phyloP scores from a whole-genome alignment of 2,797 vertebrate species.

The Pogoniulus pusillus region DNA sequence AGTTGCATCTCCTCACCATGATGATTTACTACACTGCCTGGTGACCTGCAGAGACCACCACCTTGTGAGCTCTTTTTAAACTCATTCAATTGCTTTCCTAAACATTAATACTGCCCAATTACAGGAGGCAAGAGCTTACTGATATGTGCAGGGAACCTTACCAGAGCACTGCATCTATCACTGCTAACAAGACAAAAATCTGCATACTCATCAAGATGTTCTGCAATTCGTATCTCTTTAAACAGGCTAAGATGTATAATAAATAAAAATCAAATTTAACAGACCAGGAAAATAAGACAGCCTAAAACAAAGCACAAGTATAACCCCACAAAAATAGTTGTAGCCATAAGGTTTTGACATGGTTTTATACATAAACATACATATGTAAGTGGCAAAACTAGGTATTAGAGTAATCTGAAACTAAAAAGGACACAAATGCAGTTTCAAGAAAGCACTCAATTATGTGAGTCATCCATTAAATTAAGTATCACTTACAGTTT shows the following conservation, averaged over 20 bases:
- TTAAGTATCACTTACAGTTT: not conserved
- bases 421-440: not conserved
- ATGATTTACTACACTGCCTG: not conserved
- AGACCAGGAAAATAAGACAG: not conserved
- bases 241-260: not conserved
- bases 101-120: not conserved
- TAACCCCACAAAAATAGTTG: not conserved
- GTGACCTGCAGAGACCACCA: constrained; percentile 17
- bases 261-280: not conserved
- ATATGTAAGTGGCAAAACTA: not conserved
- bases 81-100: not conserved
- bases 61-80: constrained; percentile 26
- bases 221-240: not conserved
- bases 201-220: not conserved
- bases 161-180: not conserved
- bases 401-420: not conserved
- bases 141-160: not conserved
- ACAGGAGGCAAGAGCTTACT: not conserved
- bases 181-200: not conserved
- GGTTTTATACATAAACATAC: not conserved
- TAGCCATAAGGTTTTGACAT: not conserved
- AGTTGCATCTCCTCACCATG: not conserved
- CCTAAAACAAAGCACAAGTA: not conserved
- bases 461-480: not conserved
- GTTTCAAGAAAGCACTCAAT: not conserved